Base-by-base conservation (phyloP, 2,888 invertebrate species). In the Trilocha varians region DNA sequence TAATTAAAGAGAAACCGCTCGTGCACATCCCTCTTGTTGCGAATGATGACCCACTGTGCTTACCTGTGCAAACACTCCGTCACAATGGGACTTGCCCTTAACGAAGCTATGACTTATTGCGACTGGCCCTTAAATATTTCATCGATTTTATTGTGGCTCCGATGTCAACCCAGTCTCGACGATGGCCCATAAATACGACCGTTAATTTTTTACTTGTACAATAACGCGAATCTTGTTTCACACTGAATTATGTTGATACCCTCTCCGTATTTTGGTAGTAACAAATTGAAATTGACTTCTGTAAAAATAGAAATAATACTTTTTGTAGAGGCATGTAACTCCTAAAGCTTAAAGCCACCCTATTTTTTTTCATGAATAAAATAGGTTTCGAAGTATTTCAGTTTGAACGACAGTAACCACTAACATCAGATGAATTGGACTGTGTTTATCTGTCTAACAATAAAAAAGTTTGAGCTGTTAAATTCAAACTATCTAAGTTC, bases 121-220 rank as follows among this genome's bases (percentile, higher is more conserved):
- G 51, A 60, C 68, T 67, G 71, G 67, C 78, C 78, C 73, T 70
- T 67, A 71, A 75, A 85, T 85, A 84, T 80, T 79, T 85, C 84
- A 85, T 83, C 78, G 80, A 84, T 83, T 85, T 85, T 85, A 85
- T 85, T 83, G 71, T 78, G 84, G 84, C 85, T 80, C 85, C 84
- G 61, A 75, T 84, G 85, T 84, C 84, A 83, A 78, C 78, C 70
- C 61, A 63, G 83, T 83, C 83, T 77, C 78, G 80, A 64, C 78
- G 69, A 70, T 59, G 57, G 61, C 70, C 41, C 71, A 76, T 79
- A 80, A 79, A 80, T 62, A 64, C 66, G 50, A 67, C 68, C 70
- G 65, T 69, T 64, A 62, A 63, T 65, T 66, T 53, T 64, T 68
- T 70, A 78, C 25, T 74, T 77, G 68, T 66, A 66, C 65, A 72